Conservation (phyloP, 2,888 invertebrate species). For the Rhagium mordax region DNA sequence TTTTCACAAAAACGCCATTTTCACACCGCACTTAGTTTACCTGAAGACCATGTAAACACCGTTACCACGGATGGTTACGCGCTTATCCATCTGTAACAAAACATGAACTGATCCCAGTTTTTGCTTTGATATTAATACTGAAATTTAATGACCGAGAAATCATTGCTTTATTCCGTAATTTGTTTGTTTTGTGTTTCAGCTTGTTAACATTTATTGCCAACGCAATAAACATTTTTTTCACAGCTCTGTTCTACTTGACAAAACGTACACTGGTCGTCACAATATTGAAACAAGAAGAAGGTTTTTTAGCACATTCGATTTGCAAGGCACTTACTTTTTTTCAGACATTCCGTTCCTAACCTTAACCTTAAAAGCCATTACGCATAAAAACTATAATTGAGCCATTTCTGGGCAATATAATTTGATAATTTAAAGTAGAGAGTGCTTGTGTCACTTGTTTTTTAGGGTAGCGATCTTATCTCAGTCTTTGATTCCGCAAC, state of each 20-base stretch:
- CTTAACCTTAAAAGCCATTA: too few relatives aligned
- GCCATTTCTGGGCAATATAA: too few relatives aligned
- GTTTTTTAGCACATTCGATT: too few relatives aligned
- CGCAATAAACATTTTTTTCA: background rate
- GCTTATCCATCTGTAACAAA: conserved; percentile 18
- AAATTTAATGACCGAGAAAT: conserved; percentile 24
- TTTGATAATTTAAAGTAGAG: too few relatives aligned
- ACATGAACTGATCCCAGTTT: conserved; percentile 10
- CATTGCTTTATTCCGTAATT: conserved; percentile 4
- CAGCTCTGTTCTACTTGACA: background rate
- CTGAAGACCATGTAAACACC: conserved; percentile 22
- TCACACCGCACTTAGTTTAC: conserved; percentile 5
- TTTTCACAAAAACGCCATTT: background rate
- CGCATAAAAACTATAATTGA: too few relatives aligned
- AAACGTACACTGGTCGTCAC: too few relatives aligned
- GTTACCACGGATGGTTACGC: conserved; percentile 24
- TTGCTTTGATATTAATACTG: conserved; percentile 7
- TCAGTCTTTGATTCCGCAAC: background rate
- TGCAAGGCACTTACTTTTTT: too few relatives aligned
- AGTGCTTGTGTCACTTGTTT: too few relatives aligned
- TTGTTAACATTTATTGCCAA: background rate
- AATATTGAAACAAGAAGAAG: too few relatives aligned
- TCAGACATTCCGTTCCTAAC: too few relatives aligned
- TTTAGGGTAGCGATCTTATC: too few relatives aligned
- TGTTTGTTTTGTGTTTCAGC: background rate